Conservation (phyloP, 2,888 invertebrate species). For the Chironomus riparius region DNA sequence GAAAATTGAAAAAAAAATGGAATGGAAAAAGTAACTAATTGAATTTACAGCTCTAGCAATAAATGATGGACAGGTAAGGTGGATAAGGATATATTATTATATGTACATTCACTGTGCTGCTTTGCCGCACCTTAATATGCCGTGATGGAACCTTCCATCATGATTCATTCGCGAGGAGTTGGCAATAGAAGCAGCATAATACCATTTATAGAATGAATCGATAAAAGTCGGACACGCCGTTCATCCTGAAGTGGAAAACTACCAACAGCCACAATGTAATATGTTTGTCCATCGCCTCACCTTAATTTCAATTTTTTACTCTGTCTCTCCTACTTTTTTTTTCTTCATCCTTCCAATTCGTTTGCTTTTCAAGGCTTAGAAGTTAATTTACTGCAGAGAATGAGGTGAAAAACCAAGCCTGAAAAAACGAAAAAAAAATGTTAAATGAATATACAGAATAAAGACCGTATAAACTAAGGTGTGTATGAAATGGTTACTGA, state of each 20-base stretch:
- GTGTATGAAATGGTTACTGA: background rate
- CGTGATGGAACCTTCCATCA: background rate
- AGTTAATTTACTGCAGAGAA: background rate
- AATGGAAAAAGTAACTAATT: background rate
- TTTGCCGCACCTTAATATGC: background rate
- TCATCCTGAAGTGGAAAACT: background rate
- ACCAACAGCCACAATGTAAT: background rate
- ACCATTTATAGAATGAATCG: background rate
- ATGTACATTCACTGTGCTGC: background rate
- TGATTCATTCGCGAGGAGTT: background rate
- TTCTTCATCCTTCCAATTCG: background rate
- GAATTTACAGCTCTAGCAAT: background rate
- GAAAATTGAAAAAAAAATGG: no score
- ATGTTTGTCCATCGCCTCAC: slow-evolving; percentile 4
- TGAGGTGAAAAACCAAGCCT: background rate
- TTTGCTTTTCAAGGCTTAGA: background rate
- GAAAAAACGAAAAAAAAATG: background rate
- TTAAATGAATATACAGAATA: background rate
- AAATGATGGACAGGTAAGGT: slow-evolving; percentile 1
- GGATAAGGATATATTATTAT: background rate
- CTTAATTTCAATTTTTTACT: background rate
- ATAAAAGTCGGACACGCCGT: slow-evolving; percentile 1
- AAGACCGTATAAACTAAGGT: background rate
- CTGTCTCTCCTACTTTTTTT: background rate
- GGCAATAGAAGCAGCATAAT: background rate